phyloP scores from a whole-genome alignment of 2,113 vertebrate species.

The Trematocara zebra region DNA sequence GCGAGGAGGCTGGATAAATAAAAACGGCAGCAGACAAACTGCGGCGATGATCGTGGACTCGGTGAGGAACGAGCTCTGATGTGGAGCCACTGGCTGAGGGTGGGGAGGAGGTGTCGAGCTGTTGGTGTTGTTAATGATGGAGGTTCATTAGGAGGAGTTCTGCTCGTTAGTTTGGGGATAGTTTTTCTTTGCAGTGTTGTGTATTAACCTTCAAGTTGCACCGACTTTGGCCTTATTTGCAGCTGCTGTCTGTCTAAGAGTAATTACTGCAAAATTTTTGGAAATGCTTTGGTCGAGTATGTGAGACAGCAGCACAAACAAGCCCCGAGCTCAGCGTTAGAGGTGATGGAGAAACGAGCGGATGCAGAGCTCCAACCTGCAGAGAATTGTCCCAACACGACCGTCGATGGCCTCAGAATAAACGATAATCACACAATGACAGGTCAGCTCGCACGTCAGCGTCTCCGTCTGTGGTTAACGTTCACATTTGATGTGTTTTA shows the following conservation, averaged over 20 bases:
- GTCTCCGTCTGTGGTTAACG: neutral
- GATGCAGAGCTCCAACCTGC: neutral
- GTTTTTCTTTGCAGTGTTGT: neutral
- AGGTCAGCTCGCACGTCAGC: neutral
- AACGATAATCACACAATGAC: neutral
- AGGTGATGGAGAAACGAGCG: neutral
- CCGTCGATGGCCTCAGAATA: neutral
- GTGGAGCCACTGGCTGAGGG: neutral
- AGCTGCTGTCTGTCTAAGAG: neutral
- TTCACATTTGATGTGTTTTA: neutral
- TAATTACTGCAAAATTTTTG: neutral
- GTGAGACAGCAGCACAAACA: neutral
- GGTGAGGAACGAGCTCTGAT: conserved; percentile 34
- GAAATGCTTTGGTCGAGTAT: neutral
- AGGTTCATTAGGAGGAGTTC: neutral
- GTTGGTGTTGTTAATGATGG: neutral
- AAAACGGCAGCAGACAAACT: conserved; percentile 27
- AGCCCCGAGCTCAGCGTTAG: neutral
- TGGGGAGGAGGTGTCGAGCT: neutral
- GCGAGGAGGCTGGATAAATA: conserved; percentile 39
- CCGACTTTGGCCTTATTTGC: neutral
- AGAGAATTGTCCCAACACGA: neutral
- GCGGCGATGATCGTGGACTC: neutral
- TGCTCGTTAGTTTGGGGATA: neutral
- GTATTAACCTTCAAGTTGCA: neutral